phyloP scores from a whole-genome alignment of 2,113 vertebrate genomes.

The Grantiella picta region DNA sequence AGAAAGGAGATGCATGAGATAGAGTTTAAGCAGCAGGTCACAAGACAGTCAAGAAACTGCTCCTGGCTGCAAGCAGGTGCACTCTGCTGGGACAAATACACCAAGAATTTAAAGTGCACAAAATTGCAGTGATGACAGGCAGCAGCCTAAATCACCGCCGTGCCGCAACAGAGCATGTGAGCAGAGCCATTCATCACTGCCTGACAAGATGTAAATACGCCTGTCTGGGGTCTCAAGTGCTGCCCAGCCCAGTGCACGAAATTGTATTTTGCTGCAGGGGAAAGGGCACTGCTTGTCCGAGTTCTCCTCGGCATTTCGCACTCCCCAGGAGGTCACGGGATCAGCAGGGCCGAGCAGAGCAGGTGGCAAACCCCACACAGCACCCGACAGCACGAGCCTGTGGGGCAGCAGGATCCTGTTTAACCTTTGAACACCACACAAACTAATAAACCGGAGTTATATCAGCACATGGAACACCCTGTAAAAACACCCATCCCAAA shows the following conservation, averaged over 20 bases:
- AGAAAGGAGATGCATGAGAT: neutral
- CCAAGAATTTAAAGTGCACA: neutral
- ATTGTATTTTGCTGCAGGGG: neutral
- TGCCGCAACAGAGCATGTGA: neutral
- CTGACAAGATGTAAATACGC: neutral
- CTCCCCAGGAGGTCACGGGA: neutral
- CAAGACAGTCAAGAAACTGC: neutral
- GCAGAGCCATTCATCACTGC: neutral
- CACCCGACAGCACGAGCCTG: rapidly evolving
- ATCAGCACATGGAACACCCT: neutral
- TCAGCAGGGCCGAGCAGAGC: neutral
- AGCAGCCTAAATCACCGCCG: neutral
- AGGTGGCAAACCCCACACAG: neutral
- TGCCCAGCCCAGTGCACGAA: neutral
- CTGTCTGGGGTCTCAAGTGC: neutral
- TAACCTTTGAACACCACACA: neutral
- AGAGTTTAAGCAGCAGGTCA: neutral
- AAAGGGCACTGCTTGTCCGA: neutral
- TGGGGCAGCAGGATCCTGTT: neutral
- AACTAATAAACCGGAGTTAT: neutral
- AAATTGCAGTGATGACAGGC: conserved; percentile 18
- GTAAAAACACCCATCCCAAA: neutral
- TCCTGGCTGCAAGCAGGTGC: conserved; percentile 17
- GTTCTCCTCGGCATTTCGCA: rapidly evolving
- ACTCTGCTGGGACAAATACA: neutral